A percentile compares a stretch with the other conserved stretches of the same genome.
These are phyloP conservation scores for Halictus rubicundus DNA, from an alignment of 1,140 invertebrate genomes.

Conservation along the genomic window DNA sequence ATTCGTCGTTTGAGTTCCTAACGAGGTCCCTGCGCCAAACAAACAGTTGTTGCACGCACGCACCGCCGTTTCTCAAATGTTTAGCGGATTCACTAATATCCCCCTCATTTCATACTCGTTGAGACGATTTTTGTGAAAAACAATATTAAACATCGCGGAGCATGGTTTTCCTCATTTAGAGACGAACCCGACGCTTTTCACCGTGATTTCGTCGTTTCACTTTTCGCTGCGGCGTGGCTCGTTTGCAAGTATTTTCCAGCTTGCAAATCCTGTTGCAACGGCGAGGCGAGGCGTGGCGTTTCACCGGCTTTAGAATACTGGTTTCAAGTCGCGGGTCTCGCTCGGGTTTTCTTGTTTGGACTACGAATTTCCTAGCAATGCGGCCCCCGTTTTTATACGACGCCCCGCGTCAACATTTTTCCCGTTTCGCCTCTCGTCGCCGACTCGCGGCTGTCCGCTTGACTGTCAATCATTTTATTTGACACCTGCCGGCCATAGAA, in stretches of 20 bases:
- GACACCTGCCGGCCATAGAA: constrained; percentile 12
- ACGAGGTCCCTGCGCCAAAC: too few relatives aligned
- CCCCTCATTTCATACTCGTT: not conserved
- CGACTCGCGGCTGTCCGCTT: not conserved
- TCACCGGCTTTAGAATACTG: not conserved
- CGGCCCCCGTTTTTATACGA: constrained; percentile 11
- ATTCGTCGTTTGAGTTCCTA: too few relatives aligned
- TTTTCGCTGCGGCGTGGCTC: too few relatives aligned
- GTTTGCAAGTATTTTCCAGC: not conserved
- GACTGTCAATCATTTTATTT: constrained; percentile 31
- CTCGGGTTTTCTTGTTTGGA: not conserved
- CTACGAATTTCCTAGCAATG: not conserved
- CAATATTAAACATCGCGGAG: not conserved
- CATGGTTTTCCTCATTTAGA: not conserved
- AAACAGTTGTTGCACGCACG: too few relatives aligned
- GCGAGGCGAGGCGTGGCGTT: not conserved
- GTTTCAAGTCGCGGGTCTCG: constrained; percentile 8
- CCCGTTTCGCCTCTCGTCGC: not conserved
- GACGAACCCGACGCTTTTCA: not conserved
- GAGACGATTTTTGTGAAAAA: not conserved
- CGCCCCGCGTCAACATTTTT: constrained; percentile 28
- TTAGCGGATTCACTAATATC: too few relatives aligned
- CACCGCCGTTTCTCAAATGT: too few relatives aligned
- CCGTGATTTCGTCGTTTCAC: too few relatives aligned
- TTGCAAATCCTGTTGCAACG: not conserved